A percentile compares a stretch with the other conserved stretches of the same genome.
Evolutionary conservation across 2,888 invertebrate genomes (phyloP).

Genomic region (Synergus laeviventris): DNA sequence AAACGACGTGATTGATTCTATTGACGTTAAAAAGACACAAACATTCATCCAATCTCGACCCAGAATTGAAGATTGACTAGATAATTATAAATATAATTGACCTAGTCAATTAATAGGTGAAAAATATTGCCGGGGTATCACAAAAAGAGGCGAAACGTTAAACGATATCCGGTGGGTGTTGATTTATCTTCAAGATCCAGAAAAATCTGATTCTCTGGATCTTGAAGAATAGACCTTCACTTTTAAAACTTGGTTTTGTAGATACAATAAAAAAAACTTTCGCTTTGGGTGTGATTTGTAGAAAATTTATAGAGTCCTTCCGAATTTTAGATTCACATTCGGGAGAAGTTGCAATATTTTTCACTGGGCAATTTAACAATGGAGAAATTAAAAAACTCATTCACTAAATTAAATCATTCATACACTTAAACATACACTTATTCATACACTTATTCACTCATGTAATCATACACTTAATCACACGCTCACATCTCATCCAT

Average conservation of each 20-base stretch:
- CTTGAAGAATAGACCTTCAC: constrained; percentile 12
- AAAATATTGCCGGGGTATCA: constrained; percentile 19
- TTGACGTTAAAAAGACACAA: not conserved
- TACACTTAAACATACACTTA: not conserved
- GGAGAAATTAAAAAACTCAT: constrained; percentile 6
- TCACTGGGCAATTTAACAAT: constrained; percentile 19
- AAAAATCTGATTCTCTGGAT: not conserved
- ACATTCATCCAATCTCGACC: not conserved
- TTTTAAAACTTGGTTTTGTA: constrained; percentile 27
- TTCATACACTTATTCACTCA: constrained; percentile 1
- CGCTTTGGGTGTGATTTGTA: constrained; percentile 6
- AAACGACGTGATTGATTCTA: not conserved
- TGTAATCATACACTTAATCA: constrained; percentile 10
- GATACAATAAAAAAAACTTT: constrained; percentile 25
- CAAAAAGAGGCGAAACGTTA: constrained; percentile 13
- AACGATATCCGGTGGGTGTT: not conserved
- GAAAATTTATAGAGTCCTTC: not conserved
- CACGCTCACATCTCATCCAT: constrained; percentile 26
- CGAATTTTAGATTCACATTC: constrained; percentile 13
- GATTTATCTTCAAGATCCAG: constrained; percentile 9
- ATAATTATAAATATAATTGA: not conserved
- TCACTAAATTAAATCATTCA: constrained; percentile 2
- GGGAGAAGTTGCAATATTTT: constrained; percentile 39
- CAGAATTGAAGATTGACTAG: constrained; percentile 8
- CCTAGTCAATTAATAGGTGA: constrained; percentile 28